Percentiles rank a stretch among this genome's conserved stretches.
phyloP scores from a whole-genome alignment of 1,140 invertebrate genomes.

The Mylabris phalerata region DNA sequence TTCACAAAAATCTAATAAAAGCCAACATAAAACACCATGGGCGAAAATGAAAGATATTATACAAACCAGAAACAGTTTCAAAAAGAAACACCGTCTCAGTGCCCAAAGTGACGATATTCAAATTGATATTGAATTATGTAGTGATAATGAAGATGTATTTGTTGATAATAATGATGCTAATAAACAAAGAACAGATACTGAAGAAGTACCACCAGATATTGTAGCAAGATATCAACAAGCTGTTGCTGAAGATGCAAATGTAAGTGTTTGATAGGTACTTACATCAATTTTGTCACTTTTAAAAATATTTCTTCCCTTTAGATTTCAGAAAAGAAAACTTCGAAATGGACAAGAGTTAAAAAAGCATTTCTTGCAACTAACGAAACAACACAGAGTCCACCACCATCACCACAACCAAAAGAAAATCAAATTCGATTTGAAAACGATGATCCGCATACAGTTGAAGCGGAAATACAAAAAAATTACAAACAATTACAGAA shows the following conservation, averaged over 20 bases:
- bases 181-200: slow-evolving; percentile 10
- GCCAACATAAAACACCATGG: slow-evolving; percentile 51
- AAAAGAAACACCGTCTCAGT: slow-evolving; percentile 46
- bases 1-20: slow-evolving; percentile 18
- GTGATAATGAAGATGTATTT: slow-evolving; percentile 47
- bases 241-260: slow-evolving; percentile 25
- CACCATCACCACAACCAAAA: not conserved
- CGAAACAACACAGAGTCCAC: not conserved
- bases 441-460: not conserved
- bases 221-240: slow-evolving; percentile 30
- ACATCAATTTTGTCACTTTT: not conserved
- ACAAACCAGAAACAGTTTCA: slow-evolving; percentile 60
- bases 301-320: slow-evolving; percentile 8
- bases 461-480: slow-evolving; percentile 49
- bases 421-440: not conserved
- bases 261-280: slow-evolving; percentile 4
- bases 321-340: slow-evolving; percentile 32
- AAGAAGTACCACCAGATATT: slow-evolving; percentile 26
- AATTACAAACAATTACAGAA: slow-evolving; percentile 59
- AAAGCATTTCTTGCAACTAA: slow-evolving; percentile 56
- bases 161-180: slow-evolving; percentile 43
- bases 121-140: slow-evolving; percentile 35
- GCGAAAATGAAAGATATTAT: slow-evolving; percentile 66
- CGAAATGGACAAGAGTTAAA: slow-evolving; percentile 68
- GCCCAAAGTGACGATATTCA: slow-evolving; percentile 38